Evolutionary conservation across 2,113 vertebrate genomes (phyloP).

Genomic region (Zootoca vivipara): DNA sequence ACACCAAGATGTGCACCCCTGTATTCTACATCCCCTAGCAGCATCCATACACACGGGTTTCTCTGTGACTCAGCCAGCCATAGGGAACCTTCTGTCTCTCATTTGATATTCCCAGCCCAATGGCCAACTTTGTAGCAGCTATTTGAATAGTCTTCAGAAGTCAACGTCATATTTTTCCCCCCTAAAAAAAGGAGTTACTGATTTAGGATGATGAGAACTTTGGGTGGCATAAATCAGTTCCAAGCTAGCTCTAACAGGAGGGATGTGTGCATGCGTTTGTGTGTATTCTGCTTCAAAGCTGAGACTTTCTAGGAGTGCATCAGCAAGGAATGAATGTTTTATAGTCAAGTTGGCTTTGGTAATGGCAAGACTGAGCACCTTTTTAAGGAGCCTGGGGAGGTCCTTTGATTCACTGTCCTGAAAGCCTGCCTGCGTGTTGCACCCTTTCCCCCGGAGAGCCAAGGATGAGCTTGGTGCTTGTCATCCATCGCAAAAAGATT

Average conservation of each 20-base stretch:
- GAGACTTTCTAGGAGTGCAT: neutral
- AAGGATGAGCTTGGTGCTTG: neutral
- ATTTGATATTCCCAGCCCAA: neutral
- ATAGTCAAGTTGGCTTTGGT: neutral
- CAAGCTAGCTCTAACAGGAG: neutral
- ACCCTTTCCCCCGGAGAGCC: neutral
- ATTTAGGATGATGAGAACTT: neutral
- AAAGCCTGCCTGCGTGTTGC: neutral
- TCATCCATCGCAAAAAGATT: neutral
- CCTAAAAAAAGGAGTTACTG: neutral
- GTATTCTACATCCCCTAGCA: no score
- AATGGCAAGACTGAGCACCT: neutral
- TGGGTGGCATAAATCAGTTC: neutral
- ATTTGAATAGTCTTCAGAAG: neutral
- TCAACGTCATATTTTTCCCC: neutral
- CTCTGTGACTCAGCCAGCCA: neutral
- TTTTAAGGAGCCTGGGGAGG: neutral
- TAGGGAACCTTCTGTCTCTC: neutral
- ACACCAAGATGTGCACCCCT: no score
- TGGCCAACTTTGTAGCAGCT: neutral
- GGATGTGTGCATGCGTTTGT: neutral
- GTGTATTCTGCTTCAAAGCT: neutral
- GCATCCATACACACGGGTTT: neutral
- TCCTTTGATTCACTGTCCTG: neutral
- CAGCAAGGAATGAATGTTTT: slow-evolving; percentile 20